Evolutionary conservation across 1,140 invertebrate species (phyloP), one percentile per base, ranked within the genome.

Genomic region (Zaprionus ghesquierei): DNA sequence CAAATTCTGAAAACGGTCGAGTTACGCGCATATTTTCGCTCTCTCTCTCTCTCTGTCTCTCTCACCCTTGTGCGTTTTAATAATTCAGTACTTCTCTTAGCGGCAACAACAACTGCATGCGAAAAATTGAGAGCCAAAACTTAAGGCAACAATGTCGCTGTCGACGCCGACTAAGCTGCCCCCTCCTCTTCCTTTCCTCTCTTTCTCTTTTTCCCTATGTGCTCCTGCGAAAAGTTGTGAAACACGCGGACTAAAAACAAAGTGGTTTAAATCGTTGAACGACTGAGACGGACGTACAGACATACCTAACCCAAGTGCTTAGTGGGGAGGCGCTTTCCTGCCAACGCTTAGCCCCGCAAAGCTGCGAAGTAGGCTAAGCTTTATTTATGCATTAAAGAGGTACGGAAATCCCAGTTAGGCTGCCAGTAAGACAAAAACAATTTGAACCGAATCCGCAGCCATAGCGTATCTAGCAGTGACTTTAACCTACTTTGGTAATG

Each of bases 341-440:
- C 50, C 75, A 64, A 3, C 55, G 84, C 79, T 72, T 84, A 89
- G 80, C 84, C 84, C 79, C 69, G 76, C 53, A 79, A 79, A 79
- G 74, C 81, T 60, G 63, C 66, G 25, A 80, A 82, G 46, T 68
- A 75, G 81, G 66, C 66, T 84, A 77, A 75, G 79, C 82, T 79
- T 86, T 82, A 89, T 89, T 89, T 89, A 89, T 87, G 71, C 49
- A 72, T 51, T 54, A 70, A 73, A 74, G 56, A 69, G 73, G 35
- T 59, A 66, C 44, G 58, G 46, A 53, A 68, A 68, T 49, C 46
- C 29, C 46, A 12, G 18, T 35, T 29, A 35, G 77, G 25, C 23
- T 61, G 38, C 31, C 23, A n/a, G n/a, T 15, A 22, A 63, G 18
- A 20, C 23, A 41, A 38, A 3, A 3, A 15, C 35, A 41, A 9